These are phyloP conservation scores for Apocheima hispidaria DNA, from an alignment of 2,888 invertebrate genomes.

Conservation along the genomic window DNA sequence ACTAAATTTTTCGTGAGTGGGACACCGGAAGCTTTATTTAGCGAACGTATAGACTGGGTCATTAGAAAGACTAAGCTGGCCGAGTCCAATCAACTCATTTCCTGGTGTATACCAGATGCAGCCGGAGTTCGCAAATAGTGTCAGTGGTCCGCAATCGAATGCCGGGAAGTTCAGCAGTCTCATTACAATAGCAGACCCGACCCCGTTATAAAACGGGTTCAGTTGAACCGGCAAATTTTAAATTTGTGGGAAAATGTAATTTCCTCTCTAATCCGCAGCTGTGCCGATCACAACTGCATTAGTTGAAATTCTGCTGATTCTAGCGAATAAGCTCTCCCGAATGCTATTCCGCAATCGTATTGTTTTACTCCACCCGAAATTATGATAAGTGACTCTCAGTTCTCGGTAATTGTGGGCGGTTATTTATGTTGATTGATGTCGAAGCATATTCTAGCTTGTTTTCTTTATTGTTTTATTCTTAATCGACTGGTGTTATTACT, in stretches of 20 bases:
- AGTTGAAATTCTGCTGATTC: constrained; percentile 54
- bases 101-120: constrained; percentile 61
- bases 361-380: constrained; percentile 57
- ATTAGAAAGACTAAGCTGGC: constrained; percentile 61
- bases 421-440: constrained; percentile 48
- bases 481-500: constrained; percentile 30
- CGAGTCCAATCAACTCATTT: constrained; percentile 66
- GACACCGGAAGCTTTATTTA: constrained; percentile 27
- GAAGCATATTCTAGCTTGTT: constrained; percentile 33
- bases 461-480: constrained; percentile 42
- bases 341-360: constrained; percentile 68
- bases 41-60: constrained; percentile 55
- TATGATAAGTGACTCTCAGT: constrained; percentile 67
- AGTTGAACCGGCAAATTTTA: constrained; percentile 63
- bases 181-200: constrained; percentile 58
- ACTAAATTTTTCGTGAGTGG: constrained; percentile 23
- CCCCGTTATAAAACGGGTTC: constrained; percentile 57
- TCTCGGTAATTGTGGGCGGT: constrained; percentile 50
- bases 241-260: constrained; percentile 61
- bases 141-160: constrained; percentile 55
- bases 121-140: constrained; percentile 56
- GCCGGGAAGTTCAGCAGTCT: constrained; percentile 60
- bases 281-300: constrained; percentile 51
- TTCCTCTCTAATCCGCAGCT: constrained; percentile 55
- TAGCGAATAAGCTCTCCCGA: constrained; percentile 52